Conservation (phyloP, 2,113 vertebrate genomes). For the Prochilodus magdalenae region DNA sequence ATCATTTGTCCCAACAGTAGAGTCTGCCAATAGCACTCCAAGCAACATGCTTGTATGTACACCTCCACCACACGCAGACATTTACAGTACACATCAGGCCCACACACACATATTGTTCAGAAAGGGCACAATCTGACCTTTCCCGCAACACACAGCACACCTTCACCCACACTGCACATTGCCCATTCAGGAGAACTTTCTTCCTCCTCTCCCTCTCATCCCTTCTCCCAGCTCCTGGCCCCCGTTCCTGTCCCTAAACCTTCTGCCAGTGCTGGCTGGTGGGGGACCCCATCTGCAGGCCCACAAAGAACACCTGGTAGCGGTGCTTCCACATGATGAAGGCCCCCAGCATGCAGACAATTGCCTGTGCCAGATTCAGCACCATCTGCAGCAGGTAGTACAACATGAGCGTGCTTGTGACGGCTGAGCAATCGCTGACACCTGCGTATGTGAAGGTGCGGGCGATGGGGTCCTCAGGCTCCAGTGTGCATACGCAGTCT, state of each 20-base stretch:
- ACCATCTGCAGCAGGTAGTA: slow-evolving; percentile 88
- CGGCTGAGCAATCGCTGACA: slow-evolving; percentile 77
- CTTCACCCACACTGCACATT: not conserved
- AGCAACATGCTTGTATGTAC: not conserved
- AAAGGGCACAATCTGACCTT: slow-evolving; percentile 19
- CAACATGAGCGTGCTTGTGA: slow-evolving; percentile 81
- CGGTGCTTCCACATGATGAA: slow-evolving; percentile 97
- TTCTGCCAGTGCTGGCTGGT: slow-evolving; percentile 77
- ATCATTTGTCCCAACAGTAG: slow-evolving; percentile 15
- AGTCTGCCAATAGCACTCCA: slow-evolving; percentile 16
- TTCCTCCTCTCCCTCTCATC: not conserved
- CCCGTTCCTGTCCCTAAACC: slow-evolving; percentile 67
- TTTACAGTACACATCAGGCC: not conserved
- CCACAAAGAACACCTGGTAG: slow-evolving; percentile 94
- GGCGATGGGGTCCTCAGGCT: slow-evolving; percentile 82
- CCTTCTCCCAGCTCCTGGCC: not conserved
- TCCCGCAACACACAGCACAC: slow-evolving; percentile 27
- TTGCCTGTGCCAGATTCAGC: slow-evolving; percentile 84
- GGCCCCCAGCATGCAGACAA: slow-evolving; percentile 83
- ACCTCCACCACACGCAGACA: not conserved
- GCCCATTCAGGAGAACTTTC: not conserved
- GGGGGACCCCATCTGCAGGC: slow-evolving; percentile 75
- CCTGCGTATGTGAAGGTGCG: slow-evolving; percentile 85
- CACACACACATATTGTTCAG: slow-evolving; percentile 19
- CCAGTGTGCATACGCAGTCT: slow-evolving; percentile 84